Base-by-base conservation (phyloP, 2,888 invertebrate genomes). In the Apotomis betuletana region DNA sequence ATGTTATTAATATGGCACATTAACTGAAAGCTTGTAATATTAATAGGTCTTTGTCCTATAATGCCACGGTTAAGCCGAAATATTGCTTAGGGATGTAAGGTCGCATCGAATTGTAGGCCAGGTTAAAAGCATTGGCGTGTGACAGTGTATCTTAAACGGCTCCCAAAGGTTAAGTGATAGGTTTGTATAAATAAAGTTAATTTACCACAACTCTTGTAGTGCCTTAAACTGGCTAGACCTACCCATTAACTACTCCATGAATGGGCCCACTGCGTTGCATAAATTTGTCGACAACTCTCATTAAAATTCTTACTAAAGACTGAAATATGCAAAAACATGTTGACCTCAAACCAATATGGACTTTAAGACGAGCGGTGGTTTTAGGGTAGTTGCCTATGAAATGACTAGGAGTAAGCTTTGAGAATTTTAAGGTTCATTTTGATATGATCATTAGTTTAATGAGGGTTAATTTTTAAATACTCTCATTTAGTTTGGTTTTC, bases 241-340 rank as follows among this genome's bases (percentile, higher is more conserved):
- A 55, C 6, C 55, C 65, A 65, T 65, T 65, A 65, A 65, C 44
- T 46, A 46, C 57, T 57, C 55, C 55, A 46, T 65, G 65, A 65
- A 65, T 65, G 65, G 65, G 27, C 65, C 64, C 55, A 57, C 65
- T 55, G n/a, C 46, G 65, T 65, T 65, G 65, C 65, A 65, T 65
- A 65, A 57, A 65, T 65, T 65, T 65, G 65, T 65, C 65, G n/a
- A 65, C 65, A 46, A 65, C 36, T 36, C 65, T 65, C 65, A 57
- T 65, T 65, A 65, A 65, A 65, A 57, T 65, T 57, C 65, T 46
- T 15, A 55, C 41, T 64, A 27, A 64, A 64, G 64, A 27, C 44
- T 54, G 15, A 46, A 55, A 65, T 55, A 65, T 46, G 55, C 65
- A 46, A 27, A 46, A 65, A 55, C 44, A 46, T 6, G 2, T 65